phyloP scores from a whole-genome alignment of 2,888 invertebrate genomes.

The Pharmacophagus antenor region DNA sequence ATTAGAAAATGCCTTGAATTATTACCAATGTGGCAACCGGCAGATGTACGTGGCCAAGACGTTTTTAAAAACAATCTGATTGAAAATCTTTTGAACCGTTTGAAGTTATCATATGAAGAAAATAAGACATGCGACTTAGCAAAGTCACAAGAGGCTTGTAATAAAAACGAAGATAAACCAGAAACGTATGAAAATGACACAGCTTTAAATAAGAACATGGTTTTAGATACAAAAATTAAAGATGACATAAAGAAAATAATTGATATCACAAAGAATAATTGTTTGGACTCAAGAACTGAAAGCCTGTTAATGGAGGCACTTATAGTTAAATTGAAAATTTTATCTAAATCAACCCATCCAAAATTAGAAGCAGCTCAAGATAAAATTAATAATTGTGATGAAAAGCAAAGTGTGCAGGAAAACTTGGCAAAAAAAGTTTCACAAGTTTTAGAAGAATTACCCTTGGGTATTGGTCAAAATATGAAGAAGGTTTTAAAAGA shows the following conservation, averaged over 20 bases:
- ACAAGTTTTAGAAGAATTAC: slow-evolving; percentile 11
- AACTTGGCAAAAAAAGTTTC: slow-evolving; percentile 12
- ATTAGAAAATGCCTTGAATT: slow-evolving; percentile 34
- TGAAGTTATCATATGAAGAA: slow-evolving; percentile 8
- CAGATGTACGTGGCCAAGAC: slow-evolving; percentile 9
- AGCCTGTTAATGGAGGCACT: slow-evolving; percentile 21
- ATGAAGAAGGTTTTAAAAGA: slow-evolving; percentile 13
- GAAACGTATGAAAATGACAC: slow-evolving; percentile 3
- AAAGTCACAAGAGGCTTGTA: not conserved
- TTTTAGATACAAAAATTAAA: slow-evolving; percentile 21
- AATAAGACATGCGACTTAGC: slow-evolving; percentile 13
- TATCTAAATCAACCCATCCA: not conserved
- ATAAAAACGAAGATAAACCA: not conserved
- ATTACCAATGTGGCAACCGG: slow-evolving; percentile 28
- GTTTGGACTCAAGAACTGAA: slow-evolving; percentile 17
- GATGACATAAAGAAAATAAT: slow-evolving; percentile 24
- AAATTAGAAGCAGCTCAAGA: not conserved
- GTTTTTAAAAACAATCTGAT: slow-evolving; percentile 18
- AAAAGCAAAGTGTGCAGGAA: slow-evolving; percentile 4
- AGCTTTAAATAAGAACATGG: slow-evolving; percentile 37
- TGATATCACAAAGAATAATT: slow-evolving; percentile 10
- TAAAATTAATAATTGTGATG: not conserved
- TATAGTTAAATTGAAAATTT: slow-evolving; percentile 15
- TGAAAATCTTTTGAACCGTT: slow-evolving; percentile 19
- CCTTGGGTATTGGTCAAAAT: slow-evolving; percentile 6